Conservation (phyloP, 2,888 invertebrate genomes). For the Osmoderma eremita region DNA sequence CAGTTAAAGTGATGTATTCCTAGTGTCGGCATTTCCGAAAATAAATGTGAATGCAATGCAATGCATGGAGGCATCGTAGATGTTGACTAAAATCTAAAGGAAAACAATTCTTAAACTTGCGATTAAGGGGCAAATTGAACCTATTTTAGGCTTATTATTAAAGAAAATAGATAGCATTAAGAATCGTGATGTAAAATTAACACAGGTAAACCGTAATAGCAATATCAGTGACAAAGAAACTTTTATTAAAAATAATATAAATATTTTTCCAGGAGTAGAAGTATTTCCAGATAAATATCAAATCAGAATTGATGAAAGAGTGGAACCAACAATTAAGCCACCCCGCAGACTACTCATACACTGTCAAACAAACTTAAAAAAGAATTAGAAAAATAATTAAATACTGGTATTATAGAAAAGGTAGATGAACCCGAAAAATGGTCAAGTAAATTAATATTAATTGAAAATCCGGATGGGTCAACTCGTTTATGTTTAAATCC, state of each 20-base stretch:
- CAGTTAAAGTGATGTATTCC: too few relatives aligned
- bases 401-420: not conserved
- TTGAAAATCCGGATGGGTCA: not conserved
- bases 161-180: slow-evolving; percentile 8
- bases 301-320: not conserved
- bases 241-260: not conserved
- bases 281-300: slow-evolving; percentile 7
- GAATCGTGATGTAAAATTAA: not conserved
- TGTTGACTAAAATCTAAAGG: too few relatives aligned
- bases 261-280: not conserved
- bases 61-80: too few relatives aligned
- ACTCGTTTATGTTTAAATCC: not conserved
- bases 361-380: not conserved
- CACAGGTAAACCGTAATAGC: not conserved
- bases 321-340: not conserved
- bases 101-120: too few relatives aligned
- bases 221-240: not conserved
- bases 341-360: not conserved
- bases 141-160: slow-evolving; percentile 13
- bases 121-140: slow-evolving; percentile 2
- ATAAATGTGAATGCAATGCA: too few relatives aligned
- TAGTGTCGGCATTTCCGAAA: too few relatives aligned
- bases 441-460: not conserved
- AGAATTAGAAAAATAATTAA: not conserved
- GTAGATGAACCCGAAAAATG: slow-evolving; percentile 1